phyloP scores from a whole-genome alignment of 2,113 vertebrate genomes.

The Stercorarius parasiticus region DNA sequence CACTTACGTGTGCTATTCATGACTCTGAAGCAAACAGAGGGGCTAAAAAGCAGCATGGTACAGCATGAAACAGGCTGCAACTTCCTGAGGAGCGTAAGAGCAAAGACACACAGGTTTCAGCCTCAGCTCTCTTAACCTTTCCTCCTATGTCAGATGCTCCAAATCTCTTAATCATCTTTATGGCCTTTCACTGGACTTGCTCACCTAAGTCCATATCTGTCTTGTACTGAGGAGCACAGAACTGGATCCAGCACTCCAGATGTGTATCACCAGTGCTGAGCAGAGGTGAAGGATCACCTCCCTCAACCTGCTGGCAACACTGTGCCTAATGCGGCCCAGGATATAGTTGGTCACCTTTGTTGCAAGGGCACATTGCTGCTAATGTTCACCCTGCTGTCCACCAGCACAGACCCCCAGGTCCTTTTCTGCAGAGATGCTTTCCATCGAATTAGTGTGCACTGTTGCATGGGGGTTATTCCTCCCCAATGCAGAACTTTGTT shows the following conservation, averaged over 20 bases:
- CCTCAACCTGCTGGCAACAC: neutral
- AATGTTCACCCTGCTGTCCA: neutral
- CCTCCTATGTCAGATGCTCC: neutral
- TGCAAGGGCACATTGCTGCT: neutral
- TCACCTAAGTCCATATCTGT: neutral
- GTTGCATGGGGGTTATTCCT: neutral
- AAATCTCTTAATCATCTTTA: neutral
- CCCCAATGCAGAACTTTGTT: neutral
- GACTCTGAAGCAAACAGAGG: neutral
- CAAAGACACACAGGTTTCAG: neutral
- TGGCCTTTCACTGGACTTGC: neutral
- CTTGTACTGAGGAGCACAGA: neutral
- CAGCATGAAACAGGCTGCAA: neutral
- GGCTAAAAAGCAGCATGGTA: rapidly evolving
- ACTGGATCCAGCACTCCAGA: neutral
- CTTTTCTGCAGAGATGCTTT: neutral
- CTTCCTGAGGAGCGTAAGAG: neutral
- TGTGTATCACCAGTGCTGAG: neutral
- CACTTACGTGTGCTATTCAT: rapidly evolving
- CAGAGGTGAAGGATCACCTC: neutral
- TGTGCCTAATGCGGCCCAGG: neutral
- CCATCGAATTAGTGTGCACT: neutral
- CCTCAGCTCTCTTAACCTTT: neutral
- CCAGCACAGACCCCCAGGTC: neutral
- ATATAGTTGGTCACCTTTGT: neutral